phyloP scores from a whole-genome alignment of 2,888 invertebrate genomes.

The Gerris lacustris region DNA sequence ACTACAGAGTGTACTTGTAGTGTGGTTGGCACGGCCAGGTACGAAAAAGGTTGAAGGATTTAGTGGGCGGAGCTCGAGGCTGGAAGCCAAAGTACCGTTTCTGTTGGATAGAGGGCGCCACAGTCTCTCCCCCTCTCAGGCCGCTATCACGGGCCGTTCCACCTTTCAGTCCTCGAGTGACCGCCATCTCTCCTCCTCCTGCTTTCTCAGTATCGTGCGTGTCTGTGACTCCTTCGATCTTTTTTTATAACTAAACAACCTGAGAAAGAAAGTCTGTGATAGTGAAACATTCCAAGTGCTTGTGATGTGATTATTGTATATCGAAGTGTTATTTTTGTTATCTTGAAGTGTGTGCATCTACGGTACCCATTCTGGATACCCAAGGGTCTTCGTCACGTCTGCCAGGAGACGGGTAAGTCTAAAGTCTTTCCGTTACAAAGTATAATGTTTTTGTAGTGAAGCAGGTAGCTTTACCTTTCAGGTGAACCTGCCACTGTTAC shows the following conservation, averaged over 20 bases:
- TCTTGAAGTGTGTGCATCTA: neutral
- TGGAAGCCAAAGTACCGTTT: neutral
- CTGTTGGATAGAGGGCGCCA: neutral
- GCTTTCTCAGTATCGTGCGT: too few species aligned
- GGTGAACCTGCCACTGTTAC: too few species aligned
- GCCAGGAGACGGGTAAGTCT: neutral
- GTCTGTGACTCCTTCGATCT: too few species aligned
- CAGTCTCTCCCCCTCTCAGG: neutral
- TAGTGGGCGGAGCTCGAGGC: neutral
- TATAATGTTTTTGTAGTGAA: too few species aligned
- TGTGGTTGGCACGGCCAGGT: too few species aligned
- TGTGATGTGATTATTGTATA: neutral
- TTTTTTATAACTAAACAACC: neutral
- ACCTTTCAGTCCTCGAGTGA: neutral
- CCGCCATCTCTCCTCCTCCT: neutral
- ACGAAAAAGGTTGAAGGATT: neutral
- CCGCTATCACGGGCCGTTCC: neutral
- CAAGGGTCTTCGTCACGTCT: neutral
- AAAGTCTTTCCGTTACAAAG: neutral
- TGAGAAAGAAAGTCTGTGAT: neutral
- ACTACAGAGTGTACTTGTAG: too few species aligned
- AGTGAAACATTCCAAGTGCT: neutral
- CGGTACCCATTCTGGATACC: neutral
- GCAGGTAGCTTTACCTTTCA: too few species aligned
- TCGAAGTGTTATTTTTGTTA: neutral